Percentiles rank a stretch among this genome's conserved stretches.
These are phyloP conservation scores for Centruroides sculpturatus DNA, from an alignment of 1,140 invertebrate genomes.

Conservation along the genomic window DNA sequence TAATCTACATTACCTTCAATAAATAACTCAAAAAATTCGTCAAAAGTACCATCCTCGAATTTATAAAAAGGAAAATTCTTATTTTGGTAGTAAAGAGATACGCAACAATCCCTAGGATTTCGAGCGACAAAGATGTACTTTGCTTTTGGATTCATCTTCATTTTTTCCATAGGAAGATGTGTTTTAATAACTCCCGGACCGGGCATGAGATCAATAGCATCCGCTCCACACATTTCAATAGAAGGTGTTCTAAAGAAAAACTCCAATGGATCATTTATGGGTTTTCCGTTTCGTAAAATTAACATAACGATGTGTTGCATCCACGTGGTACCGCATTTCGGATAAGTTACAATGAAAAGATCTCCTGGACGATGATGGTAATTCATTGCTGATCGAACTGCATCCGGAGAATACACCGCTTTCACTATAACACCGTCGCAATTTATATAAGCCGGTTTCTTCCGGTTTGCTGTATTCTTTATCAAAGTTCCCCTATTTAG, in stretches of 20 bases:
- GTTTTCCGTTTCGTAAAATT: constrained; percentile 4
- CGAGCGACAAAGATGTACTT: constrained; percentile 56
- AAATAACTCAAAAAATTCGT: constrained; percentile 27
- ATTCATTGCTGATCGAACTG: constrained; percentile 7
- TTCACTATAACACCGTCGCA: neutral
- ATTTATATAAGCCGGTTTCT: neutral
- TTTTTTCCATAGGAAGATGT: constrained; percentile 56
- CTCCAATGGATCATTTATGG: neutral
- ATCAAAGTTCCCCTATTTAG: no score
- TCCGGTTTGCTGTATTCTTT: no score
- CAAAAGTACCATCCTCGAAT: constrained; percentile 21
- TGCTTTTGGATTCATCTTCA: constrained; percentile 36
- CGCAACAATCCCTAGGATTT: constrained; percentile 71
- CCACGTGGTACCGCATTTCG: constrained; percentile 25
- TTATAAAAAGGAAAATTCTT: constrained; percentile 33
- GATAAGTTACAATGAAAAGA: constrained; percentile 16
- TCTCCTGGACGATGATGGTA: constrained; percentile 14
- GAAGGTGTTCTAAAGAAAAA: neutral
- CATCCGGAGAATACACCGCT: constrained; percentile 2
- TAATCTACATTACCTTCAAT: constrained; percentile 25
- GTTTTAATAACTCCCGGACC: constrained; percentile 36
- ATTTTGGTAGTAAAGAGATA: constrained; percentile 69
- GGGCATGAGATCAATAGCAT: constrained; percentile 4
- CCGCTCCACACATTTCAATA: constrained; percentile 1
- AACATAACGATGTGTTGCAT: constrained; percentile 24